Base-by-base conservation (phyloP, 2,888 invertebrate genomes). In the Eupithecia exiguata region DNA sequence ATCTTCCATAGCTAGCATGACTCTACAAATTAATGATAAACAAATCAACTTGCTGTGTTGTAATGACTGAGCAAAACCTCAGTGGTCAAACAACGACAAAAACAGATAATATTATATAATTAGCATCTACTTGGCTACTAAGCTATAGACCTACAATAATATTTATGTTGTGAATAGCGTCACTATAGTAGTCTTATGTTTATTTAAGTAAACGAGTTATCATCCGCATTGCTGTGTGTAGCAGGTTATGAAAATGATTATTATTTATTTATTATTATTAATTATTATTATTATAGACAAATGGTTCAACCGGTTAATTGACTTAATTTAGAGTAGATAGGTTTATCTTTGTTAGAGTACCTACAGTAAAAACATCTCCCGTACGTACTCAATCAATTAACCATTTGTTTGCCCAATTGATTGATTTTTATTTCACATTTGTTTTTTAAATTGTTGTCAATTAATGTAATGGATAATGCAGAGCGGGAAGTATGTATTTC, bases 31-130 rank as follows among this genome's bases (percentile, higher is more conserved):
- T 18, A 5, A 58, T 25, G 5, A 43, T 53, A 36, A 61, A 63
- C 12, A 65, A 10, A 38, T n/a, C 18, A 43, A n/a, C 38, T 10
- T 25, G 40, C 58, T 53, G 43, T 46, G 70, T 65, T 68, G 53
- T 58, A 43, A 53, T 73, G 69, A 70, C 30, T 68, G 5, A 65
- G 70, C 74, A 63, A 70, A 73, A 68, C 16, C 25, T 36, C n/a
- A 49, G n/a, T 21, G 25, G 18, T 30, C 35, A 62, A 21, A 61
- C 63, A 46, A 35, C 68, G 61, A 68, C 35, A 35, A 16, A 30
- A 35, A 62, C 7, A 62, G 62, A 35, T 35, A 35, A 18, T 62
- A 58, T n/a, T n/a, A 25, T 5, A 30, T 30, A 14, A 30, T 30
- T 16, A 16, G 14, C 5, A 16, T 5, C 25, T 61, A 30, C 16